Evolutionary conservation across 2,797 vertebrate genomes (phyloP), one percentile per base, ranked within the genome.

Genomic region (Fratercula arctica): DNA sequence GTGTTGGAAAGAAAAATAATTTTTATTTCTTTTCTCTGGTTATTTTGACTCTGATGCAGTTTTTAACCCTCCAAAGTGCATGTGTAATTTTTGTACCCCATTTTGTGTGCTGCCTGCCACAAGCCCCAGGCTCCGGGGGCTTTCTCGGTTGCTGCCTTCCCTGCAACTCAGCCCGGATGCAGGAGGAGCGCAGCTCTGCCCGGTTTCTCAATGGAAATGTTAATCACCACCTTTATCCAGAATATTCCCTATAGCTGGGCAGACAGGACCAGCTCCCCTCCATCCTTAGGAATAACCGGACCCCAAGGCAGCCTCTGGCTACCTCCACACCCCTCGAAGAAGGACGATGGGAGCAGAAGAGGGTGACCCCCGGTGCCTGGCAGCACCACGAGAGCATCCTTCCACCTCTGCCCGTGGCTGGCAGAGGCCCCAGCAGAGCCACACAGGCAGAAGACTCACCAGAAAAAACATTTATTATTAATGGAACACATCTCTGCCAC

Each of bases 1-100:
- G 60, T 94, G 64, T 76, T 76, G 61, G 70, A 86, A 88, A 69
- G 33, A 90, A 95, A 96, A 81, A 76, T 2, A 81, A 91, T 87
- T 60, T 93, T 8, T 87, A 92, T 75, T 95, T 90, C 14, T 95
- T 89, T 85, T 68, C 90, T 95, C 77, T 93, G 83, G 48, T 92
- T 94, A 94, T 41, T 81, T 78, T 0, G 2, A 46, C 72, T 69
- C 51, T 0, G 3, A 15, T 31, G 20, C 31, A 61, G 60, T 70
- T 85, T 94, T 77, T 82, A 63, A 70, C 29, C 0, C 0, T 5
- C 41, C 31, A 19, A 69, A 61, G 31, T 1, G 1, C 29, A 24
- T 0, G 1, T 26, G 56, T 35, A 19, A 24, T 26, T 69, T 82
- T 33, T 57, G 16, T n/a, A 77, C 41, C 43, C 13, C 6, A 6